Evolutionary conservation across 1,140 invertebrate genomes (phyloP).

Genomic region (Catajapyx aquilonaris): DNA sequence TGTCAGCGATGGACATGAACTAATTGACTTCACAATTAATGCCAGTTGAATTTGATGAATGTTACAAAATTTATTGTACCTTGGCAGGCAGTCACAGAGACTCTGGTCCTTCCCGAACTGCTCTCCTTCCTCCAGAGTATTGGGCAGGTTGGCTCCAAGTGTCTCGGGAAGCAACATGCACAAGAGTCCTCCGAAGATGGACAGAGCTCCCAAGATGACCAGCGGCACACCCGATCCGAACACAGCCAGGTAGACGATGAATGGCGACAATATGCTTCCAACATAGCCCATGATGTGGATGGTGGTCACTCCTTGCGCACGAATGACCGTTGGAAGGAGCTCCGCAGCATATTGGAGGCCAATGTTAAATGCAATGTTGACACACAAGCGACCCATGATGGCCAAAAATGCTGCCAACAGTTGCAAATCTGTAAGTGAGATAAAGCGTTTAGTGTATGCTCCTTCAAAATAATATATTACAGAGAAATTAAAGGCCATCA

Average conservation of each 20-base stretch:
- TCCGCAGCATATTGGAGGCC: constrained; percentile 74
- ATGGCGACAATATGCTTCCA: constrained; percentile 55
- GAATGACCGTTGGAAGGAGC: constrained; percentile 60
- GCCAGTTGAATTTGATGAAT: background rate
- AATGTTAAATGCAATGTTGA: constrained; percentile 75
- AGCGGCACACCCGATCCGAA: constrained; percentile 43
- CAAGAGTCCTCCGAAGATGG: constrained; percentile 54
- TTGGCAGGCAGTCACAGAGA: constrained; percentile 45
- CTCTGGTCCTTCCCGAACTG: constrained; percentile 68
- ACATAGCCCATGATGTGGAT: constrained; percentile 73
- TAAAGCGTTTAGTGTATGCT: too few species aligned
- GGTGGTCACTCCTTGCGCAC: constrained; percentile 58
- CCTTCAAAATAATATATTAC: too few species aligned
- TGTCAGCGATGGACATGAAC: background rate
- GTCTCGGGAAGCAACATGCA: constrained; percentile 60
- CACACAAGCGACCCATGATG: constrained; percentile 55
- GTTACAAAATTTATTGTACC: constrained; percentile 36
- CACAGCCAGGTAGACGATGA: constrained; percentile 55
- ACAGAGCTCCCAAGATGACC: constrained; percentile 54
- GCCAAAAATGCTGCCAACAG: constrained; percentile 36
- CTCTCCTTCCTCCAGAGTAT: constrained; percentile 69
- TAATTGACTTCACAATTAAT: background rate
- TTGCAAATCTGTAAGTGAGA: constrained; percentile 4
- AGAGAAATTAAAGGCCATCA: background rate
- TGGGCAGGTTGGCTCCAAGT: constrained; percentile 49